Evolutionary conservation across 2,888 invertebrate genomes (phyloP).

Genomic region (Synanthedon tipuliformis): DNA sequence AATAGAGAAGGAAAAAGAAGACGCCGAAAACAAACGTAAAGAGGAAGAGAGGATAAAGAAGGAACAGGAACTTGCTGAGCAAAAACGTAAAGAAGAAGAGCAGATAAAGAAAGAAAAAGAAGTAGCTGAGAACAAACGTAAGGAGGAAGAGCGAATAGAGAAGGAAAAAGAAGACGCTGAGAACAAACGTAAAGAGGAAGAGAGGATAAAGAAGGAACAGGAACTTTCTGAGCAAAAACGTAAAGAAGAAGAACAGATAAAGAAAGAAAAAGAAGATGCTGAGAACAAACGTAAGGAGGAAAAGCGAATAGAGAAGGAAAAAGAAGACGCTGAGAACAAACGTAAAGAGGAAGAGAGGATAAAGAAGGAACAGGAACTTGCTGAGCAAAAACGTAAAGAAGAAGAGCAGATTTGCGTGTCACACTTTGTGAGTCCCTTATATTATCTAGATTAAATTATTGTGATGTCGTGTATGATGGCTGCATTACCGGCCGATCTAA

Average conservation of each 20-base stretch:
- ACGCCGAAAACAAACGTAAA: background rate
- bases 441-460: no score
- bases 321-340: background rate
- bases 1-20: background rate
- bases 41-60: slow-evolving; percentile 6
- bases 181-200: background rate
- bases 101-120: slow-evolving; percentile 9
- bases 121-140: background rate
- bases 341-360: background rate
- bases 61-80: slow-evolving; percentile 7
- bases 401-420: no score
- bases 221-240: slow-evolving; percentile 9
- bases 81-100: slow-evolving; percentile 2
- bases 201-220: slow-evolving; percentile 4
- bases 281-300: slow-evolving; percentile 3
- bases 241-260: slow-evolving; percentile 1
- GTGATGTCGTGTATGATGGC: no score
- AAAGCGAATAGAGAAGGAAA: slow-evolving; percentile 6
- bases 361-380: background rate
- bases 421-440: no score
- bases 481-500: no score
- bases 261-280: slow-evolving; percentile 10
- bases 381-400: background rate
- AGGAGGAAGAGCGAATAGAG: slow-evolving; percentile 1
- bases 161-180: slow-evolving; percentile 9